Evolutionary conservation across 2,888 invertebrate genomes (phyloP).

Genomic region (Zaprionus lineosus): DNA sequence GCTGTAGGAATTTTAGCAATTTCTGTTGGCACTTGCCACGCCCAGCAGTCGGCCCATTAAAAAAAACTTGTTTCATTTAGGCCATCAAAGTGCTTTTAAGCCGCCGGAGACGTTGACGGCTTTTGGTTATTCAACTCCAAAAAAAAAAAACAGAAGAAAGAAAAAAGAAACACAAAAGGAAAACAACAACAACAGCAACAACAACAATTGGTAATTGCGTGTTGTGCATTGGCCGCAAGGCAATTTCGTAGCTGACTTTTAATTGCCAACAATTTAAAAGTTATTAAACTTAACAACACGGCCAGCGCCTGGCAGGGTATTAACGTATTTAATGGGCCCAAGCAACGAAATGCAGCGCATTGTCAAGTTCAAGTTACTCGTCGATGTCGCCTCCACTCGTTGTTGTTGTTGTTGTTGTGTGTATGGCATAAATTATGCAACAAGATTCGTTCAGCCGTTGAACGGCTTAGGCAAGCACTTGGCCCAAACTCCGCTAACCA

Average conservation of each 20-base stretch:
- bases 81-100: constrained; percentile 47
- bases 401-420: constrained; percentile 1
- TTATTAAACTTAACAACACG: constrained; percentile 67
- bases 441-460: constrained; percentile 29
- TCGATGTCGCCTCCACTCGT: constrained; percentile 2
- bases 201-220: constrained; percentile 53
- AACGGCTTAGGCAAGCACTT: constrained; percentile 35
- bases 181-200: neutral
- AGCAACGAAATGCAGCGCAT: constrained; percentile 39
- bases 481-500: constrained; percentile 9
- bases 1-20: constrained; percentile 48
- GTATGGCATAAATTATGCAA: constrained; percentile 59
- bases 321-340: constrained; percentile 52
- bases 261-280: constrained; percentile 66
- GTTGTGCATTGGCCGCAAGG: constrained; percentile 55
- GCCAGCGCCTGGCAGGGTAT: constrained; percentile 15
- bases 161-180: constrained; percentile 11
- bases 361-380: constrained; percentile 72
- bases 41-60: constrained; percentile 40
- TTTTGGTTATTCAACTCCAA: constrained; percentile 66
- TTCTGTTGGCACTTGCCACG: constrained; percentile 26
- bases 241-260: constrained; percentile 48
- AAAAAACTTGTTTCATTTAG: constrained; percentile 49
- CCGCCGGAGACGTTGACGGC: constrained; percentile 33
- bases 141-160: constrained; percentile 10